A percentile compares a stretch with the other conserved stretches of the same genome.
Evolutionary conservation across 2,797 vertebrate genomes (phyloP).

Genomic region (Monodelphis domestica): DNA sequence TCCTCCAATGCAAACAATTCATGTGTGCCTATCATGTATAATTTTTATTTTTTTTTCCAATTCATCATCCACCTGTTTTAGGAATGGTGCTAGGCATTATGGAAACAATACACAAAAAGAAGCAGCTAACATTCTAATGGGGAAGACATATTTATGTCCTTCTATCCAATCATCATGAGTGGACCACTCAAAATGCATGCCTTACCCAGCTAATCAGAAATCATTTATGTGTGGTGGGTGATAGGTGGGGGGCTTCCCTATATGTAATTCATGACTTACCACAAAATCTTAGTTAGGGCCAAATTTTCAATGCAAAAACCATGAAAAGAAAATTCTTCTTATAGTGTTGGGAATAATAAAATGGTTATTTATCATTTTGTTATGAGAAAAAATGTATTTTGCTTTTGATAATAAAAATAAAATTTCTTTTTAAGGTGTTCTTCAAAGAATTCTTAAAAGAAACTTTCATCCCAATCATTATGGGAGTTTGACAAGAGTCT

Average conservation of each 20-base stretch:
- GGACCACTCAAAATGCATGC: neutral
- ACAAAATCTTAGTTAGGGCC: constrained; percentile 47
- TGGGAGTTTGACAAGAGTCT: constrained; percentile 49
- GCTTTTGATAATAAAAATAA: constrained; percentile 62
- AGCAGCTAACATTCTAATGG: too few species aligned
- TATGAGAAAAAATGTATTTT: constrained; percentile 41
- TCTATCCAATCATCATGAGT: too few species aligned
- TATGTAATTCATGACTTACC: constrained; percentile 51
- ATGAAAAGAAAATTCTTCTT: constrained; percentile 61
- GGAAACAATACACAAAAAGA: too few species aligned
- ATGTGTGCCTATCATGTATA: too few species aligned
- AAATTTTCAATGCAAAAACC: constrained; percentile 55
- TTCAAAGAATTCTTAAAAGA: constrained; percentile 35
- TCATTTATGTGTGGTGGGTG: constrained; percentile 45
- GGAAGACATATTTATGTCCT: too few species aligned
- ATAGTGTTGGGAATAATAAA: constrained; percentile 55
- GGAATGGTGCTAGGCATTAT: too few species aligned
- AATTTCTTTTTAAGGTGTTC: constrained; percentile 66
- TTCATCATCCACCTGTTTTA: too few species aligned
- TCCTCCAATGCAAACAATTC: too few species aligned
- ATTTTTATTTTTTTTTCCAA: too few species aligned
- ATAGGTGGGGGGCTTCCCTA: neutral
- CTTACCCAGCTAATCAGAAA: constrained; percentile 19
- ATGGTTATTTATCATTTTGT: constrained; percentile 65
- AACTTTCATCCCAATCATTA: constrained; percentile 19